phyloP scores from a whole-genome alignment of 1,140 invertebrate genomes.

The Eueides isabella region DNA sequence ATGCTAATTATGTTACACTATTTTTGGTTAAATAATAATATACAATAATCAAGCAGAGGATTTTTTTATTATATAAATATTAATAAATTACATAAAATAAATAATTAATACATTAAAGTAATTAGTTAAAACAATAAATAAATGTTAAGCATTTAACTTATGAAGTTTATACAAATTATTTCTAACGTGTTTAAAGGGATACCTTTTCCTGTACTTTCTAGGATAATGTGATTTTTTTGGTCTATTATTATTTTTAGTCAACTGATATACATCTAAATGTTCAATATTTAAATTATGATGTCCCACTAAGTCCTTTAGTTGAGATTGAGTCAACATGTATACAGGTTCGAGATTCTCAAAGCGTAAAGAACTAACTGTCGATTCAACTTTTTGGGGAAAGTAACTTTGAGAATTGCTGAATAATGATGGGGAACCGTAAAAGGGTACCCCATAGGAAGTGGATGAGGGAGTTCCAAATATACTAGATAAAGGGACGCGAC shows the following conservation, averaged over 20 bases:
- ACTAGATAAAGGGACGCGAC: conserved; percentile 39
- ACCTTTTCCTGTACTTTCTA: conserved; percentile 53
- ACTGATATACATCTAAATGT: conserved; percentile 68
- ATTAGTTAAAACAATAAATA: background rate
- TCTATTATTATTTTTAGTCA: conserved; percentile 44
- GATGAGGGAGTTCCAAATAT: conserved; percentile 32
- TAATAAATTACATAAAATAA: conserved; percentile 4
- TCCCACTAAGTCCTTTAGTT: conserved; percentile 62
- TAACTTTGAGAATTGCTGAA: conserved; percentile 27
- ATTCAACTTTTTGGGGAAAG: conserved; percentile 34
- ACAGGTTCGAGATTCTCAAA: conserved; percentile 54
- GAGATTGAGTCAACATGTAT: conserved; percentile 64
- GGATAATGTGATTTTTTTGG: conserved; percentile 41
- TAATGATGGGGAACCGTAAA: conserved; percentile 33
- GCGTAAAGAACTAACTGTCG: conserved; percentile 38
- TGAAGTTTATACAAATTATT: conserved; percentile 60
- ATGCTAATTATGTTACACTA: no score
- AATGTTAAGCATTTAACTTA: conserved; percentile 37
- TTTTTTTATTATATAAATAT: background rate
- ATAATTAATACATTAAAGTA: background rate
- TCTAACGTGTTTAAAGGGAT: conserved; percentile 51
- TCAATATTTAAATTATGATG: conserved; percentile 69
- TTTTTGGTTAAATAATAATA: no score
- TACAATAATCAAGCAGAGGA: no score
- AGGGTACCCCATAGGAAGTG: conserved; percentile 49